Conservation (phyloP, 2,113 vertebrate genomes). For the Chionis minor region DNA sequence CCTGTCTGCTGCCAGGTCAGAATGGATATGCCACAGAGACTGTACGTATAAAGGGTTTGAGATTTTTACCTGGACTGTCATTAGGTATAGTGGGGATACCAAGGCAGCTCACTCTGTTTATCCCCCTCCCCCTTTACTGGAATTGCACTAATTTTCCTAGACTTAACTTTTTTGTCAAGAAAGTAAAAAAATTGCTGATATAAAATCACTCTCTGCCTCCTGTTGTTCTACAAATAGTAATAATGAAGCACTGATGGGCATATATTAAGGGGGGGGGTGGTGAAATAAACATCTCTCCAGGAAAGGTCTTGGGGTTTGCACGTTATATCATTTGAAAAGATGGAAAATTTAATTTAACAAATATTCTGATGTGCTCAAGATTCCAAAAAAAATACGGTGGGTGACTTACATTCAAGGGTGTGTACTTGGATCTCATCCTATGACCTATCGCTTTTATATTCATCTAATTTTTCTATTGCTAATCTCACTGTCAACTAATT, state of each 20-base stretch:
- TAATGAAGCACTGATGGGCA: background rate
- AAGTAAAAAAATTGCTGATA: background rate
- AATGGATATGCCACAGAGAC: background rate
- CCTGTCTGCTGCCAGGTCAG: background rate
- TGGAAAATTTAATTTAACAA: background rate
- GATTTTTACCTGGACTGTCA: background rate
- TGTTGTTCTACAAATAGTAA: background rate
- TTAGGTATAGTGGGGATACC: background rate
- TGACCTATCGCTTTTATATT: background rate
- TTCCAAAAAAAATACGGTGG: background rate
- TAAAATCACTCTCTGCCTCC: background rate
- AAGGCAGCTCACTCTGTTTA: background rate
- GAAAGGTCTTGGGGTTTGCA: background rate
- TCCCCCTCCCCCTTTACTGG: background rate
- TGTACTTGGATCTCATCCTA: background rate
- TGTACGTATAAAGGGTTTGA: background rate
- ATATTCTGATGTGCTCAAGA: background rate
- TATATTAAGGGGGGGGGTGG: too few relatives aligned
- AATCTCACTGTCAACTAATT: background rate
- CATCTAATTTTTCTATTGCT: background rate
- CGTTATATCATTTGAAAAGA: background rate
- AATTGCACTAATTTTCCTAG: background rate
- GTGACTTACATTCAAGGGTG: background rate
- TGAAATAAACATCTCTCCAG: background rate
- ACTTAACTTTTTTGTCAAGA: background rate